Evolutionary conservation across 2,888 invertebrate species (phyloP).

Genomic region (Nymphalis c-album): DNA sequence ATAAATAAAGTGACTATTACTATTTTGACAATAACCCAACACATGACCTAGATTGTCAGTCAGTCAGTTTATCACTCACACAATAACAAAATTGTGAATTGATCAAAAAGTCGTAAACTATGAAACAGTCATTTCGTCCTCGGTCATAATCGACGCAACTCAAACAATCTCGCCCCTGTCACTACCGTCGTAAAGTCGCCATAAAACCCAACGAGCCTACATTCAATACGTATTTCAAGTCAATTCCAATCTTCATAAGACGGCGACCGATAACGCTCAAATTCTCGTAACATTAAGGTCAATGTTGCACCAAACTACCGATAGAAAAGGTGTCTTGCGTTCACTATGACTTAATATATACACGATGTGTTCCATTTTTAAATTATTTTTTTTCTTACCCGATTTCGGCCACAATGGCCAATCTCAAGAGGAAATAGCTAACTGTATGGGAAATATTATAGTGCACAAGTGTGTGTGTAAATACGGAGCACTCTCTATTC

Average conservation of each 20-base stretch:
- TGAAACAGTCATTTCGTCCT: conserved; percentile 17
- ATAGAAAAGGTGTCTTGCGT: background rate
- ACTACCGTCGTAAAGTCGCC: conserved; percentile 21
- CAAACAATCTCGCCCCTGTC: conserved; percentile 17
- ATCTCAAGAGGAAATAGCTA: too few species aligned
- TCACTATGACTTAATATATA: background rate
- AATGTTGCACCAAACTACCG: conserved; percentile 13
- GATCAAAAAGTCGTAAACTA: conserved; percentile 17
- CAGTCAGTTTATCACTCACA: background rate
- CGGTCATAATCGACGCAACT: conserved; percentile 20
- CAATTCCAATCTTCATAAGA: conserved; percentile 21
- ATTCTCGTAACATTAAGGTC: conserved; percentile 23
- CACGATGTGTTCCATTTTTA: background rate
- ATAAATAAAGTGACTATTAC: too few species aligned
- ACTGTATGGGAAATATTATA: too few species aligned
- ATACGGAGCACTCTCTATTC: too few species aligned
- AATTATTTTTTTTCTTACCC: background rate
- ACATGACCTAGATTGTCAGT: background rate
- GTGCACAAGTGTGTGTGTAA: too few species aligned
- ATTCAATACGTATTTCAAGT: conserved; percentile 13
- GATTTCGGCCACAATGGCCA: too few species aligned
- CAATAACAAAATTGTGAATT: background rate
- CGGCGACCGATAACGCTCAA: conserved; percentile 7
- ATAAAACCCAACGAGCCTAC: conserved; percentile 23
- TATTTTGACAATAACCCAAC: background rate